Percentiles rank a stretch among this genome's conserved stretches.
These are phyloP conservation scores for Yponomeuta sedellus DNA, from an alignment of 2,888 invertebrate species.

Conservation along the genomic window DNA sequence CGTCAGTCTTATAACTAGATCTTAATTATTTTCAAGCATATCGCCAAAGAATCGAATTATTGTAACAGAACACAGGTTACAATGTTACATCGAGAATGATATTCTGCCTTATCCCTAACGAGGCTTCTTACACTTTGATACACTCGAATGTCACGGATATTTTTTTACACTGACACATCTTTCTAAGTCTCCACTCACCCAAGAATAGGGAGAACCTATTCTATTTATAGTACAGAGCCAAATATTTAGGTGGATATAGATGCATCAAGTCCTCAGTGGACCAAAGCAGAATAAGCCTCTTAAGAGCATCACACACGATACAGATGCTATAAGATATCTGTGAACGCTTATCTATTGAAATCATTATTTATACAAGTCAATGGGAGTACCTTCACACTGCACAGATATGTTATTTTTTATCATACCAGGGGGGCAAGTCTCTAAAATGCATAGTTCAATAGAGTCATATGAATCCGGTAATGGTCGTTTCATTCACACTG, in stretches of 20 bases:
- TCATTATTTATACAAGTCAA: no score
- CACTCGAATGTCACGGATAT: constrained; percentile 11
- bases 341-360: no score
- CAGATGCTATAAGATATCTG: no score
- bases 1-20: constrained; percentile 71
- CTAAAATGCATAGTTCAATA: no score
- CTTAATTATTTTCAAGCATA: constrained; percentile 30
- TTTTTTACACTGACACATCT: no score
- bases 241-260: not conserved
- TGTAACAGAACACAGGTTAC: constrained; percentile 31
- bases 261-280: not conserved
- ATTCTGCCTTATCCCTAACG: constrained; percentile 49
- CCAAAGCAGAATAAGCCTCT: not conserved
- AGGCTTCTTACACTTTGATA: not conserved
- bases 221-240: not conserved
- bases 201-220: no score
- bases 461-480: no score
- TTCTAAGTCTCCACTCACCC: no score
- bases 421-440: no score
- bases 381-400: no score
- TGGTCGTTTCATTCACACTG: no score
- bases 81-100: constrained; percentile 47
- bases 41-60: constrained; percentile 23
- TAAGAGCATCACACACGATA: not conserved
- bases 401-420: no score